A percentile compares a stretch with the other conserved stretches of the same genome.
phyloP scores from a whole-genome alignment of 2,113 vertebrate species.

The Microtus montanus region DNA sequence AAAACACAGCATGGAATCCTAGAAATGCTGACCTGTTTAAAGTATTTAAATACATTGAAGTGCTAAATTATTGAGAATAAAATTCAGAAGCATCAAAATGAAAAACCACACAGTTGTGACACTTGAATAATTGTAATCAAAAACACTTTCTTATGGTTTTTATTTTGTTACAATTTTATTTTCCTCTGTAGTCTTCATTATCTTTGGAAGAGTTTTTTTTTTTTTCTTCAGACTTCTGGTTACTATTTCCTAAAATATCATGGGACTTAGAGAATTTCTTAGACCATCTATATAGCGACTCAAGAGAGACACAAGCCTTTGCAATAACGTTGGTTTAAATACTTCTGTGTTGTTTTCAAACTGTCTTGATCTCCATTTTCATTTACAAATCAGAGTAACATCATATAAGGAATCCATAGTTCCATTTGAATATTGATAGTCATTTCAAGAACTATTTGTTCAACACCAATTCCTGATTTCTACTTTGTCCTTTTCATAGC shows the following conservation, averaged over 20 bases:
- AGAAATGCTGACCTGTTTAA: neutral
- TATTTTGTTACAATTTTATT: neutral
- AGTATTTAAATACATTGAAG: neutral
- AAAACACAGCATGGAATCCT: neutral
- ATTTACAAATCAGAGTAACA: neutral
- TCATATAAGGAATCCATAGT: neutral
- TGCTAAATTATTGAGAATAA: neutral
- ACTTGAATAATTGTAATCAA: neutral
- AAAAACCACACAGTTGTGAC: neutral
- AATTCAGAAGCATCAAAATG: neutral
- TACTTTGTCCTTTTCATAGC: neutral
- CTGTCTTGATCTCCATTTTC: neutral
- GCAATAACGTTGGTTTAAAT: neutral
- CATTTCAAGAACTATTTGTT: neutral
- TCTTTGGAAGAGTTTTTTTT: neutral
- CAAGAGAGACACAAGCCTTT: neutral
- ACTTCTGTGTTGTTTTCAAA: neutral
- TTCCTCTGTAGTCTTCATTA: neutral
- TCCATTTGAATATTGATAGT: neutral
- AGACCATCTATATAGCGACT: neutral
- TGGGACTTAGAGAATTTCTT: accelerated
- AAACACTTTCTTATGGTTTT: neutral
- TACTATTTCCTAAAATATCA: neutral
- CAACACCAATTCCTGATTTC: neutral
- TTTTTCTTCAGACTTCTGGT: neutral